A percentile compares a stretch with the other conserved stretches of the same genome.
Conservation (phyloP, 2,888 invertebrate genomes). For the Cheiracanthium punctorium region DNA sequence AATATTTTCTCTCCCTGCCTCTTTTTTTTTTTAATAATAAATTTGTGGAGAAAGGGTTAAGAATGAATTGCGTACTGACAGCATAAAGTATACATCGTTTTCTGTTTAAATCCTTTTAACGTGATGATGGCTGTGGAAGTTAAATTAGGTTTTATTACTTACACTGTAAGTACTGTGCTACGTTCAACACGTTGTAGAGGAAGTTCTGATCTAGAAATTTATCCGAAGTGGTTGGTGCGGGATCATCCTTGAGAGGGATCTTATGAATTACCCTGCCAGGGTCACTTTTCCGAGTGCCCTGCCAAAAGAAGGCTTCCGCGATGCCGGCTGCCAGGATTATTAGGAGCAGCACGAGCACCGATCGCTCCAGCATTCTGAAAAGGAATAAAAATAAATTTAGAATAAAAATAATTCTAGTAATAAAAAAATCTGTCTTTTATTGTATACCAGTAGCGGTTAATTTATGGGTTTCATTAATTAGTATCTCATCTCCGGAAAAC, state of each 20-base stretch:
- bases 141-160: constrained; percentile 41
- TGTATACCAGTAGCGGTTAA: no score
- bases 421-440: no score
- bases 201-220: constrained; percentile 61
- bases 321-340: constrained; percentile 27
- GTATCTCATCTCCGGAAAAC: no score
- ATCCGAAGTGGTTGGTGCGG: background rate
- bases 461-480: no score
- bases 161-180: constrained; percentile 72
- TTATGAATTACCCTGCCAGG: constrained; percentile 61
- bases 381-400: background rate
- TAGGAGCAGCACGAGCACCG: constrained; percentile 63
- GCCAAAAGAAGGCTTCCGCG: background rate
- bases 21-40: no score
- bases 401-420: no score
- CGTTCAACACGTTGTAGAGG: constrained; percentile 69
- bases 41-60: no score
- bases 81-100: no score
- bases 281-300: constrained; percentile 27
- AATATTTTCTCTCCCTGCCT: no score
- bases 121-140: no score
- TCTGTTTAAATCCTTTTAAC: no score
- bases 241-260: constrained; percentile 51
- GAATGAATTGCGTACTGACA: no score
- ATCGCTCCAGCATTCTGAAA: constrained; percentile 65